Evolutionary conservation across 2,888 invertebrate genomes (phyloP), one percentile per base, ranked within the genome.

Genomic region (Dicranocentrus wangi): DNA sequence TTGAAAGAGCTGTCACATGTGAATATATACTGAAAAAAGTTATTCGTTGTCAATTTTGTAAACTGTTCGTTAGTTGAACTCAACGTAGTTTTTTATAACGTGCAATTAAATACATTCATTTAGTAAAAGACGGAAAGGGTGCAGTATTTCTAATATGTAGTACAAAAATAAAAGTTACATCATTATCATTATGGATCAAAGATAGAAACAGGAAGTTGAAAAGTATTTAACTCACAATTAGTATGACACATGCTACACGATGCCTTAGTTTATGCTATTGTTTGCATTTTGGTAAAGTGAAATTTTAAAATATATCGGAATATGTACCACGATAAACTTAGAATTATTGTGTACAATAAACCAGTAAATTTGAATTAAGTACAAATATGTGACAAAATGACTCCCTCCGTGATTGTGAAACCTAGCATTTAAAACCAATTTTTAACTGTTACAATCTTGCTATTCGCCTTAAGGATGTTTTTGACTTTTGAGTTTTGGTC

Each of bases 401-500:
- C 39, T 39, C 13, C 39, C 39, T 39, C 39, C 13, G 13, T 39
- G 39, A 39, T 39, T 39, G 39, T 8, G 5, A 5, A 8, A 8
- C 39, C 39, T 39, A 8, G 5, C 39, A 5, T 39, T 8, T 39
- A 8, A 39, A 39, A 8, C 5, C 39, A 39, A 39, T 13, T 39
- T 39, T 39, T 13, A 5, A 5, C 39, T 13, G 5, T 39, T 3
- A 15, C 21, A 58, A 13, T 25, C 58, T 19, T 2, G 27, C 27
- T 27, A 25, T 1, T 10, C 58, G 27, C 10, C 27, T 58, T 27
- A 58, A 58, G 19, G 25, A 23, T 27, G 2, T 39, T 39, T 13
- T 39, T 39, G 25, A 51, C 39, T 65, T 65, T 23, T 21, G 32
- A 25, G 21, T 60, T 47, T 60, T 77, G n/a, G 42, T 25, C n/a